Evolutionary conservation across 2,113 vertebrate species (phyloP), one percentile per base, ranked within the genome.

Genomic region (Aphelocoma coerulescens): DNA sequence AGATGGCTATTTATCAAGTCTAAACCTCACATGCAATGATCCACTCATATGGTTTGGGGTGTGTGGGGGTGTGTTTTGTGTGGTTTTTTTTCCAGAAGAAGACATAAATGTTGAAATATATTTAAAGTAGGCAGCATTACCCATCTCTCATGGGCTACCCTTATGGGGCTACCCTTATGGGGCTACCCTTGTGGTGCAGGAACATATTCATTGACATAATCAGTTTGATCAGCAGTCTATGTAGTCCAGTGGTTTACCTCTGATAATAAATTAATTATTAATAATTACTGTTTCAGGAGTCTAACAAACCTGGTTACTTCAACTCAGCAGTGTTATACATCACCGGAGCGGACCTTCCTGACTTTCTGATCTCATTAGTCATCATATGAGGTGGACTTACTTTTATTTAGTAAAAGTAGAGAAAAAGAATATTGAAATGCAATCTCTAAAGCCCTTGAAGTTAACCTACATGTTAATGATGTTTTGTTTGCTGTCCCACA

Each of bases 401-500:
- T 86, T 91, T 58, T 78, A 61, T 57, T 92, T 78, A 94, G 93
- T 92, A 79, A 89, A 91, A 89, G 46, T 54, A 85, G 73, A 68
- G 73, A 68, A 81, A 78, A 89, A 67, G 15, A 91, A 78, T 76
- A 78, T 84, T 87, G 76, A 86, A 86, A 96, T 84, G n/a, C 41
- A 65, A 75, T 93, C 73, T 78, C 62, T 72, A 78, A 91, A 93
- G 69, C 30, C 62, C 69, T 95, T 71, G 61, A 87, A 78, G 44
- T 96, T 65, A 94, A 89, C 49, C 32, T 78, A 61, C 48, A 39
- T 2, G 0, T 71, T 88, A 92, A 88, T 88, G 78, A 69, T 67
- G 88, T 88, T 65, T 96, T 95, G 68, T 90, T 96, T 91, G 68
- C 72, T 67, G 59, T 90, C 81, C 35, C 39, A n/a, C 15, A 44